Percentiles rank a stretch among this genome's conserved stretches.
phyloP scores from a whole-genome alignment of 2,888 invertebrate genomes.

The Tricholauxania praeusta region DNA sequence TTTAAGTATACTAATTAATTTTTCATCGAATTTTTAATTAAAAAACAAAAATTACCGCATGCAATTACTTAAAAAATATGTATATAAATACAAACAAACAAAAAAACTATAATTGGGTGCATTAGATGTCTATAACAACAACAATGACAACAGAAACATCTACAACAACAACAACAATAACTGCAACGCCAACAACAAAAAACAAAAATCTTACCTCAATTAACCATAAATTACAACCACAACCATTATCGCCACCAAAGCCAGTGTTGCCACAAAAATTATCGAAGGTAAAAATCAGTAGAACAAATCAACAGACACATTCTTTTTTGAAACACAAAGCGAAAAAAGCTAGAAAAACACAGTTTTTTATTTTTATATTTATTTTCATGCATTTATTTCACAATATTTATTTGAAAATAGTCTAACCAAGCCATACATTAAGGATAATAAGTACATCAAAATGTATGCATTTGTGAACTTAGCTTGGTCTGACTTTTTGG shows the following conservation, averaged over 20 bases:
- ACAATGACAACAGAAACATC: constrained; percentile 46
- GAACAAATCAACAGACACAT: constrained; percentile 31
- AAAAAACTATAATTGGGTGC: constrained; percentile 39
- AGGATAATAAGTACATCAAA: too few species aligned
- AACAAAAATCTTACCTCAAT: constrained; percentile 53
- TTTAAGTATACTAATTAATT: too few species aligned
- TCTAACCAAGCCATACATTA: too few species aligned
- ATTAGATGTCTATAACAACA: constrained; percentile 48
- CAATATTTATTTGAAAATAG: neutral
- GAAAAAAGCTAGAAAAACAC: constrained; percentile 35
- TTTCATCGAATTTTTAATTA: constrained; percentile 3
- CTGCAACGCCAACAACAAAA: constrained; percentile 44
- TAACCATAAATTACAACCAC: constrained; percentile 61
- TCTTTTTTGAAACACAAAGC: constrained; percentile 41
- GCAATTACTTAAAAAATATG: constrained; percentile 40
- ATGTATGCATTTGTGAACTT: too few species aligned
- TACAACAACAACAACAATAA: constrained; percentile 46
- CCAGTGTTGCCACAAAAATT: constrained; percentile 66
- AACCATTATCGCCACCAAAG: constrained; percentile 68
- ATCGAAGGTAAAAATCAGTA: constrained; percentile 62
- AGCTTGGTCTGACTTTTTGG: too few species aligned
- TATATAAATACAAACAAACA: constrained; percentile 42
- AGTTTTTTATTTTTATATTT: neutral
- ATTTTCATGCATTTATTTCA: too few species aligned
- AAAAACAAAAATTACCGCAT: constrained; percentile 35